Evolutionary conservation across 2,113 vertebrate species (phyloP).

Genomic region (Myiagra hebetior): DNA sequence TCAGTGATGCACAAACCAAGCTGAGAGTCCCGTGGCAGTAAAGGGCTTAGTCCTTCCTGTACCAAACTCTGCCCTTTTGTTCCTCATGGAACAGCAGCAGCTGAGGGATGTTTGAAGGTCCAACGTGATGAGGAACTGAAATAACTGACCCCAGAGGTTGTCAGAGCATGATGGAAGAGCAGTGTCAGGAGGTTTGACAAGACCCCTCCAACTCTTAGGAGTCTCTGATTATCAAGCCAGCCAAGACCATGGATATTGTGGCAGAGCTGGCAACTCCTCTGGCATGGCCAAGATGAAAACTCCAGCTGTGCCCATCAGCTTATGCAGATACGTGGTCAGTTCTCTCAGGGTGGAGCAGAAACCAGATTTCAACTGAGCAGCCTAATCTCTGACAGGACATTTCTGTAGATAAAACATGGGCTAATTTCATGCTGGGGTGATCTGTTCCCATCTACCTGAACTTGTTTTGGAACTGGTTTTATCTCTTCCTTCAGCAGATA

Average conservation of each 20-base stretch:
- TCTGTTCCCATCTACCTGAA: background rate
- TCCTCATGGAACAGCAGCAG: background rate
- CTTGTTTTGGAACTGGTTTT: background rate
- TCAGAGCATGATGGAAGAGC: background rate
- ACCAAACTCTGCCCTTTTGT: background rate
- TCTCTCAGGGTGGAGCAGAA: background rate
- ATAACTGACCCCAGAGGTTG: background rate
- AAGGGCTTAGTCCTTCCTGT: background rate
- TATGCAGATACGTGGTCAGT: background rate
- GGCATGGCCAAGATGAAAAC: background rate
- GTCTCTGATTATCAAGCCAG: background rate
- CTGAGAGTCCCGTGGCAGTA: background rate
- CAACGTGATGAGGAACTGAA: background rate
- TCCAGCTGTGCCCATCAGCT: background rate
- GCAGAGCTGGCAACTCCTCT: background rate
- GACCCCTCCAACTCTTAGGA: background rate
- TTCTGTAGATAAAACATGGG: background rate
- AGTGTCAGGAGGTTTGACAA: background rate
- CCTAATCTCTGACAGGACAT: background rate
- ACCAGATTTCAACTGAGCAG: background rate
- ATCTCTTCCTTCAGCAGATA: background rate
- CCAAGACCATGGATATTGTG: accelerated
- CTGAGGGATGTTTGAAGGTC: background rate
- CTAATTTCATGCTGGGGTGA: background rate
- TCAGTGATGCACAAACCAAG: background rate